Evolutionary conservation across 1,140 invertebrate genomes (phyloP).

Genomic region (Drosophila busckii): DNA sequence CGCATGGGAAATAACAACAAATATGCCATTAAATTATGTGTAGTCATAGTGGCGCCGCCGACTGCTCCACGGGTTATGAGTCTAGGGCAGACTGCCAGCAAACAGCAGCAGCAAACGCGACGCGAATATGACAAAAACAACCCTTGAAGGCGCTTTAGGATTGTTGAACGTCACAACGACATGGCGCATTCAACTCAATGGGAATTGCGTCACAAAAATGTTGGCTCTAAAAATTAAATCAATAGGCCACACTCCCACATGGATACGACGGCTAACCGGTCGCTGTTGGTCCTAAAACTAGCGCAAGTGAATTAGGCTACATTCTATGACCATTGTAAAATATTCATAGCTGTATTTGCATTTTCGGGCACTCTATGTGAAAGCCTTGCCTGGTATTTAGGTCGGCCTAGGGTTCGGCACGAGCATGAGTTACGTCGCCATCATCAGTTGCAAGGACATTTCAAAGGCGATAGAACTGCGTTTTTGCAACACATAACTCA

Average conservation of each 20-base stretch:
- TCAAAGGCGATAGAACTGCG: constrained; percentile 47
- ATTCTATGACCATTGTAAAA: background rate
- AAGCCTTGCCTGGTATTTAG: constrained; percentile 44
- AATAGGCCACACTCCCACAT: constrained; percentile 70
- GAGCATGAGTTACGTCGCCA: too few species aligned
- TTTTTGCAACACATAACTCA: constrained; percentile 46
- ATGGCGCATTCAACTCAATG: constrained; percentile 55
- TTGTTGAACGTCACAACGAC: constrained; percentile 29
- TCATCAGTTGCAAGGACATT: constrained; percentile 57
- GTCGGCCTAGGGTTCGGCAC: constrained; percentile 34
- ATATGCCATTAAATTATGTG: constrained; percentile 66
- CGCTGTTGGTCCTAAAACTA: constrained; percentile 32
- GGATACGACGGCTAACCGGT: background rate
- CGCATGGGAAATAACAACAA: constrained; percentile 30
- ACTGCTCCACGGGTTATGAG: constrained; percentile 6
- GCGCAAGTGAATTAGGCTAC: constrained; percentile 23
- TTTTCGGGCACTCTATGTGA: constrained; percentile 31
- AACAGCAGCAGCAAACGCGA: constrained; percentile 5
- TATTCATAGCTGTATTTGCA: constrained; percentile 50
- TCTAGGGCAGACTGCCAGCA: constrained; percentile 5
- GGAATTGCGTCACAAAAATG: constrained; percentile 57
- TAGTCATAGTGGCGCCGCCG: constrained; percentile 63
- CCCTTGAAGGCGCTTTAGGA: constrained; percentile 55
- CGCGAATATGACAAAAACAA: constrained; percentile 46
- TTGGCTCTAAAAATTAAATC: constrained; percentile 67